Evolutionary conservation across 2,797 vertebrate species (phyloP).

Genomic region (Allobates femoralis): DNA sequence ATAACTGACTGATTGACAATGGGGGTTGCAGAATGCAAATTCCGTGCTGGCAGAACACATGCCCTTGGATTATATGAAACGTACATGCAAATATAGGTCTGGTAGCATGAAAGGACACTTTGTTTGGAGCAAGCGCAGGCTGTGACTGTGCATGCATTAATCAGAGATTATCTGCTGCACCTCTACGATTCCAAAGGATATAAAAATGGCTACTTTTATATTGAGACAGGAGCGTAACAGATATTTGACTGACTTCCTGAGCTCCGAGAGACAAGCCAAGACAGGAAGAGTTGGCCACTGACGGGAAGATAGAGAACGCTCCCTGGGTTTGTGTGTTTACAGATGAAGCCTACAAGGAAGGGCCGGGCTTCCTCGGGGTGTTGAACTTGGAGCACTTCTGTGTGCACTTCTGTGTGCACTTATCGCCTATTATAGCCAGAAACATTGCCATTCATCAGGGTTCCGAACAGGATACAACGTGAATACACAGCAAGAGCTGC

Average conservation of each 20-base stretch:
- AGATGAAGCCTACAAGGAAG: constrained; percentile 23
- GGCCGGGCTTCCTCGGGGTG: not conserved
- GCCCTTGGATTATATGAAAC: constrained; percentile 17
- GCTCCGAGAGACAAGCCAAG: not conserved
- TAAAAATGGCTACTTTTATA: not conserved
- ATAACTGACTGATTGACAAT: not conserved
- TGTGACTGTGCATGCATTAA: not conserved
- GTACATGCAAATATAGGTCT: constrained; percentile 29
- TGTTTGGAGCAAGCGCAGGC: not conserved
- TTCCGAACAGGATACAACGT: not conserved
- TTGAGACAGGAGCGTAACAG: not conserved
- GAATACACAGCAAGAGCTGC: not conserved
- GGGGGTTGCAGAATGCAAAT: constrained; percentile 10
- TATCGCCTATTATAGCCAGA: not conserved
- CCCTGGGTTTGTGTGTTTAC: not conserved
- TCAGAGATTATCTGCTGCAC: constrained; percentile 11
- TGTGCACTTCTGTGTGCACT: not conserved
- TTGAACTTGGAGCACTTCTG: constrained; percentile 19
- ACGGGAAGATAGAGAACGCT: not conserved
- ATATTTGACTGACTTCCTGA: not conserved
- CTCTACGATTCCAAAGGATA: not conserved
- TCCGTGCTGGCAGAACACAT: not conserved
- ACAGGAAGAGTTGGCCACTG: constrained; percentile 23
- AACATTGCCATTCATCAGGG: not conserved
- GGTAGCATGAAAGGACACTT: not conserved